Percentiles rank a stretch among this genome's conserved stretches.
phyloP scores from a whole-genome alignment of 2,888 invertebrate genomes.

The Liodrosophila aerea region DNA sequence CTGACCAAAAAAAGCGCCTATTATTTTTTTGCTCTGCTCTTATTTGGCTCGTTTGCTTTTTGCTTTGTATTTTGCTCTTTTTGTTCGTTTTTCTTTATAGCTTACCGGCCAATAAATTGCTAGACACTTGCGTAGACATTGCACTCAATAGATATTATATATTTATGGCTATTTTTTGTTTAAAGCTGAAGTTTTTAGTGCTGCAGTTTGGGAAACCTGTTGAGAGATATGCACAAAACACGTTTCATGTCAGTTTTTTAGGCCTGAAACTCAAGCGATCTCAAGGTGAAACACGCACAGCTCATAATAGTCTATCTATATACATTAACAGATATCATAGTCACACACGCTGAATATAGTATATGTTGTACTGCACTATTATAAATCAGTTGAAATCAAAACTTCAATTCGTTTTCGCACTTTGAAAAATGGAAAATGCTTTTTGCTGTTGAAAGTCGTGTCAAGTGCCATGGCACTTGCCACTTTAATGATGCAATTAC shows the following conservation, averaged over 20 bases:
- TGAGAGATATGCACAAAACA: slow-evolving; percentile 45
- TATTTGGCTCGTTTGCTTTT: slow-evolving; percentile 33
- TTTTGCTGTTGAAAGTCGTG: slow-evolving; percentile 49
- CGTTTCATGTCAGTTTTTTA: slow-evolving; percentile 41
- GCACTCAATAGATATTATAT: slow-evolving; percentile 8
- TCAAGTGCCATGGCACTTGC: slow-evolving; percentile 59
- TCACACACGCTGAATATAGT: slow-evolving; percentile 70
- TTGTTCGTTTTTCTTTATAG: slow-evolving; percentile 7
- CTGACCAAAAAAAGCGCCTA: slow-evolving; percentile 29
- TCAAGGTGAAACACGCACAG: slow-evolving; percentile 53
- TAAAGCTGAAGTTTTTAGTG: slow-evolving; percentile 14
- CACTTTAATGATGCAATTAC: slow-evolving; percentile 64
- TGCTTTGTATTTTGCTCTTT: slow-evolving; percentile 4
- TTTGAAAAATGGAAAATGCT: slow-evolving; percentile 9
- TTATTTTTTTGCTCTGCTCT: slow-evolving; percentile 9
- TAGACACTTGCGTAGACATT: slow-evolving; percentile 79
- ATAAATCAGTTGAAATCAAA: neutral
- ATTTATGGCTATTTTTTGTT: slow-evolving; percentile 6
- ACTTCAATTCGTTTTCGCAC: too few species aligned
- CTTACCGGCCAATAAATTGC: slow-evolving; percentile 78
- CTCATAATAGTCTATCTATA: slow-evolving; percentile 5
- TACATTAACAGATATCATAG: slow-evolving; percentile 8
- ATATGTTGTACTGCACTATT: slow-evolving; percentile 52
- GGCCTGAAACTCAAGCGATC: slow-evolving; percentile 30
- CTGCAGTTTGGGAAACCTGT: slow-evolving; percentile 51